Evolutionary conservation across 2,888 invertebrate genomes (phyloP).

Genomic region (Listrodromus nycthemerus): DNA sequence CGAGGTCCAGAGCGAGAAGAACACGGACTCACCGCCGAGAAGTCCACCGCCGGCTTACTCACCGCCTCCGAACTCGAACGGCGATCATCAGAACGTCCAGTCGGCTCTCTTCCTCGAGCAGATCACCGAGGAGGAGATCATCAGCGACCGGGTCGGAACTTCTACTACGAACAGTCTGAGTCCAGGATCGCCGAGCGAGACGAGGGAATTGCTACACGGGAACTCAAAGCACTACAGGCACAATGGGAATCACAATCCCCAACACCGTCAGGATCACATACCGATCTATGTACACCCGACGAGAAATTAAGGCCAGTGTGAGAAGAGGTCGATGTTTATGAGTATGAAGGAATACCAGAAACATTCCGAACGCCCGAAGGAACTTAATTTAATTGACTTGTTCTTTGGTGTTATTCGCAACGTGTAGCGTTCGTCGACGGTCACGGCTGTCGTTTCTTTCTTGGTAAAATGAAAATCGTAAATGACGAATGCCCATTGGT

Average conservation of each 20-base stretch:
- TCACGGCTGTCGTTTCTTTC: neutral
- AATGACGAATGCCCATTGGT: neutral
- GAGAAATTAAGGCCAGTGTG: slow-evolving; percentile 72
- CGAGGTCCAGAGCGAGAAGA: slow-evolving; percentile 78
- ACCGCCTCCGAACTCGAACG: slow-evolving; percentile 84
- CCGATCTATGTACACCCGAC: slow-evolving; percentile 77
- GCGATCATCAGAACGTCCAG: slow-evolving; percentile 86
- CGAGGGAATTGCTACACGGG: slow-evolving; percentile 87
- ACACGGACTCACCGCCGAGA: slow-evolving; percentile 76
- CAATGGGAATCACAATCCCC: slow-evolving; percentile 76
- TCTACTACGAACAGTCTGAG: slow-evolving; percentile 87
- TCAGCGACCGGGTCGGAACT: slow-evolving; percentile 86
- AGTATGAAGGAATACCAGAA: neutral
- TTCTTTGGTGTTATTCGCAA: slow-evolving; percentile 7
- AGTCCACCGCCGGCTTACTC: slow-evolving; percentile 82
- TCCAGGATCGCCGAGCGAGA: slow-evolving; percentile 89
- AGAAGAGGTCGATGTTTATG: neutral
- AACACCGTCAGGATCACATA: slow-evolving; percentile 75
- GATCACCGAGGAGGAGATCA: slow-evolving; percentile 89
- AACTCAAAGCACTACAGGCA: slow-evolving; percentile 86
- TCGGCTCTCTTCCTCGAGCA: slow-evolving; percentile 88
- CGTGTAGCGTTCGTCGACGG: slow-evolving; percentile 7
- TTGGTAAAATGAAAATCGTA: neutral
- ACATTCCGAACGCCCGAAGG: slow-evolving; percentile 21
- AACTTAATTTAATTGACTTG: neutral